Evolutionary conservation across 2,888 invertebrate genomes (phyloP).

Genomic region (Thereva unica): DNA sequence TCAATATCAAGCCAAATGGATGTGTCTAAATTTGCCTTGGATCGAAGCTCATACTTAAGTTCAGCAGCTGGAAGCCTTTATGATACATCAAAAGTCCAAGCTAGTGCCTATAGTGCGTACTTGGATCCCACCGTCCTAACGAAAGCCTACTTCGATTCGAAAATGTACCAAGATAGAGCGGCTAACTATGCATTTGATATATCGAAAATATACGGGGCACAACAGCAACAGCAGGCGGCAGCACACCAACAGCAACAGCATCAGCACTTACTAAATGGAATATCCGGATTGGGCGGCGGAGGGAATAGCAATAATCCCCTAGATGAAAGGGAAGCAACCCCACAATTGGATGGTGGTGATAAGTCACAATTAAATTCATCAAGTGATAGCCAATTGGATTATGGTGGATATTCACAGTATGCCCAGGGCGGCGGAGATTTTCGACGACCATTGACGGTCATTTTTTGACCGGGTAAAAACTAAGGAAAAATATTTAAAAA

Average conservation of each 20-base stretch:
- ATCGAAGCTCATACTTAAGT: constrained; percentile 56
- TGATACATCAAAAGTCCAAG: constrained; percentile 52
- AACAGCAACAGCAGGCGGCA: constrained; percentile 54
- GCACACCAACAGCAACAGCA: constrained; percentile 53
- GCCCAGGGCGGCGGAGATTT: constrained; percentile 52
- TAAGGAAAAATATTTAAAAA: constrained; percentile 28
- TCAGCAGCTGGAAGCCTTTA: constrained; percentile 54
- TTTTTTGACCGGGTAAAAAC: constrained; percentile 56
- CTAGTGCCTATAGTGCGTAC: constrained; percentile 58
- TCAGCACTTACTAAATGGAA: constrained; percentile 51
- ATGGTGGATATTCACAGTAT: constrained; percentile 53
- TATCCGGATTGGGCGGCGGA: constrained; percentile 40
- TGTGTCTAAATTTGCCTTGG: constrained; percentile 56
- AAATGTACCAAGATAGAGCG: constrained; percentile 59
- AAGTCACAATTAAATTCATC: constrained; percentile 55
- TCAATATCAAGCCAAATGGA: constrained; percentile 57
- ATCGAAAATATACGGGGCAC: constrained; percentile 56
- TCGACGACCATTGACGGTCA: constrained; percentile 57
- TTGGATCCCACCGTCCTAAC: constrained; percentile 58
- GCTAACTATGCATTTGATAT: constrained; percentile 59
- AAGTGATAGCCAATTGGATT: constrained; percentile 55
- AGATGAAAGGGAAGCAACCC: constrained; percentile 56
- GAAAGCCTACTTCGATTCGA: constrained; percentile 59
- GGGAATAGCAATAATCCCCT: constrained; percentile 48
- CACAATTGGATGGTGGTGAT: constrained; percentile 53